Base-by-base conservation (phyloP, 2,113 vertebrate genomes). In the Cyanocitta stelleri region DNA sequence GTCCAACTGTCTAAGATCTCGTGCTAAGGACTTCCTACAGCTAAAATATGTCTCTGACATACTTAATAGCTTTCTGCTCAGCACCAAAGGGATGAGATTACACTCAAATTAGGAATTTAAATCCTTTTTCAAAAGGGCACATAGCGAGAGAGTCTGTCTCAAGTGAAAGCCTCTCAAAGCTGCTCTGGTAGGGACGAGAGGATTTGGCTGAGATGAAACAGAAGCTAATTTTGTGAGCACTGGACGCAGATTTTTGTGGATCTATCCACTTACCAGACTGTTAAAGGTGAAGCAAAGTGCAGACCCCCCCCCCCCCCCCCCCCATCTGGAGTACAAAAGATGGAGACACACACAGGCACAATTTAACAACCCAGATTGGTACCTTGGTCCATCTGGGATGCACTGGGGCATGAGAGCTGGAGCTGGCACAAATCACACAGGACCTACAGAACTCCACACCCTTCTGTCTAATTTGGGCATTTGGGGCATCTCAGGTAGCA, bases 401-500 rank as follows among this genome's bases (percentile, higher is more conserved):
- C 37, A 23, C 30, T 44, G 41, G 29, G 29, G 19, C 37, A 55
- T 29, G 17, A 71, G 39, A 39, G 13, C 37, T 67, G 67, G 16
- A 63, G 46, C 0, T 0, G n/a, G 29, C 39, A 76, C 29, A 86
- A 59, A 68, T 13, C 30, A 51, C 33, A n/a, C 11, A 59, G 80
- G 29, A 67, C 8, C 48, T 33, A 5, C 0, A 2, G 8, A 90
- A 16, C 9, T 48, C 22, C 0, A 0, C 12, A 9, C 1, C 15
- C 35, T 55, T 59, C 68, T 63, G 12, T 23, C 49, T 55, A 24
- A 59, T 1, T 37, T 58, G 2, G 41, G 41, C 13, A 44, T 43
- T 24, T 80, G 22, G 12, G 24, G 16, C 15, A 68, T 8, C 24
- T 63, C 22, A 48, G 14, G n/a, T 3, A 71, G 48, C 48, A 75